These are phyloP conservation scores for Babylonia areolata DNA, from an alignment of 1,140 invertebrate genomes.

Conservation along the genomic window DNA sequence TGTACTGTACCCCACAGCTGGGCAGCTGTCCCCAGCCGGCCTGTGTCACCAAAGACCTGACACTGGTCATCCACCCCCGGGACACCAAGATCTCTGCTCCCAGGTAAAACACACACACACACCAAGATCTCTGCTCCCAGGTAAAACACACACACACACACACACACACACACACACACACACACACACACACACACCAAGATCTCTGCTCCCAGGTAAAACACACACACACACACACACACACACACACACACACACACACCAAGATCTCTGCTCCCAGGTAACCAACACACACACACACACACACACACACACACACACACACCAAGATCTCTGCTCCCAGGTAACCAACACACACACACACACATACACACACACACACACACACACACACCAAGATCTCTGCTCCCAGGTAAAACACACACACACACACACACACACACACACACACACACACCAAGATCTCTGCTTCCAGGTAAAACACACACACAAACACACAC, in stretches of 20 bases:
- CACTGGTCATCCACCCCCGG: slow-evolving; percentile 96
- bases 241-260: neutral
- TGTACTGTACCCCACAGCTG: slow-evolving; percentile 81
- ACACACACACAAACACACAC: too few relatives aligned
- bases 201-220: too few relatives aligned
- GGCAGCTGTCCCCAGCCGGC: slow-evolving; percentile 97
- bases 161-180: slow-evolving; percentile 70
- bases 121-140: too few relatives aligned
- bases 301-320: too few relatives aligned
- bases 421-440: too few relatives aligned
- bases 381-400: neutral
- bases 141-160: too few relatives aligned
- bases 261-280: too few relatives aligned
- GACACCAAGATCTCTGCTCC: slow-evolving; percentile 88
- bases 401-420: too few relatives aligned
- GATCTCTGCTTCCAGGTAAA: too few relatives aligned
- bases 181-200: slow-evolving; percentile 37
- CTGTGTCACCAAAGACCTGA: slow-evolving; percentile 98
- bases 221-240: neutral
- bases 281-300: too few relatives aligned
- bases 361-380: neutral
- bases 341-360: slow-evolving; percentile 26
- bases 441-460: too few relatives aligned
- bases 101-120: too few relatives aligned
- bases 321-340: slow-evolving; percentile 86